Evolutionary conservation across 2,888 invertebrate species (phyloP), one percentile per base, ranked within the genome.

Genomic region (Drosophila kanekoi): DNA sequence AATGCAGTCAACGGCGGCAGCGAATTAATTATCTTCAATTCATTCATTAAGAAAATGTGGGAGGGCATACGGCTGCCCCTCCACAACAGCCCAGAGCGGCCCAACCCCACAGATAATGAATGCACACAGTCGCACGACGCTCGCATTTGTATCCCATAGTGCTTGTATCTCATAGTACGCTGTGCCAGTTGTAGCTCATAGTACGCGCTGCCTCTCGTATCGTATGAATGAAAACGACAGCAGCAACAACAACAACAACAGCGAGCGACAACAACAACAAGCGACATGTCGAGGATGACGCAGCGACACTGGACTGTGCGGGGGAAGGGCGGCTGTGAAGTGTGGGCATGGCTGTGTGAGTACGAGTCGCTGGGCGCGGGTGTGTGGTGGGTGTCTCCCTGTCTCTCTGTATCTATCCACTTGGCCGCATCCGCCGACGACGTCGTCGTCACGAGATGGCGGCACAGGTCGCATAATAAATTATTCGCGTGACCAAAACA

Each of bases 11-110:
- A 52, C 76, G 14, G 66, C 56, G 65, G 48, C 69, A 57, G 79
- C 70, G 82, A 89, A 82, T 89, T 87, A 89, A 87, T 87, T 87
- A 89, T 86, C 86, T 88, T 82, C 77, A 89, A 82, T 89, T 87
- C 89, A 89, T 87, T 87, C 87, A 87, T 88, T 87, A 86, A 88
- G 86, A 82, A 73, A 77, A 66, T 76, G 88, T 77, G 82, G 75
- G 68, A 73, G 76, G 76, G 78, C 52, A 62, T 37, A 65, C n/a
- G 1, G 3, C 43, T 5, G 38, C 38, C 38, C n/a, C 47, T 13
- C 18, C 5, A 33, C 11, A 8, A 5, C 43, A 4, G 10, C 10
- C 11, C 6, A 35, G 1, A 40, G 14, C 51, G 28, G 14, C 40
- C 14, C 20, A 9, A 9, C 11, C 49, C 37, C 56, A 38, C 32